These are phyloP conservation scores for Piezodorus guildinii DNA, from an alignment of 1,140 invertebrate genomes.

Conservation along the genomic window DNA sequence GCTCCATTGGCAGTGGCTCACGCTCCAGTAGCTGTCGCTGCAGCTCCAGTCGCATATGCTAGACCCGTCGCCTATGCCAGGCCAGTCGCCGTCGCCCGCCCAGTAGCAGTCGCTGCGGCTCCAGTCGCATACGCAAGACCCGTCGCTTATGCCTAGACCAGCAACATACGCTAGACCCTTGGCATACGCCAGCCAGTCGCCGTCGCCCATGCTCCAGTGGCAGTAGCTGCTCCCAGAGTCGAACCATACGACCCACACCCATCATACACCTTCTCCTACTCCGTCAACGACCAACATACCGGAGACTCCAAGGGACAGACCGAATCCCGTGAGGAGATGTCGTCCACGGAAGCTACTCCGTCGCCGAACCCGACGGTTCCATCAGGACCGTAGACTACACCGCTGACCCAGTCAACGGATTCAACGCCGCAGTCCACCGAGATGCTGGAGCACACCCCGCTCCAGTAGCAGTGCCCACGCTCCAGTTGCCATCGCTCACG, in stretches of 20 bases:
- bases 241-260: conserved; percentile 22
- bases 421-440: not conserved
- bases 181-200: not conserved
- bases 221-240: no score
- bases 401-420: conserved; percentile 1
- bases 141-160: no score
- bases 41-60: conserved; percentile 16
- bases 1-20: conserved; percentile 28
- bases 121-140: no score
- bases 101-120: no score
- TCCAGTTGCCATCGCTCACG: no score
- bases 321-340: conserved; percentile 5
- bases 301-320: conserved; percentile 13
- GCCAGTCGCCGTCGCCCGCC: no score
- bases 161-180: no score
- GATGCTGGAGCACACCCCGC: no score
- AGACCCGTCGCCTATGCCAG: not conserved
- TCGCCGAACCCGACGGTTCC: conserved; percentile 8
- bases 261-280: conserved; percentile 30
- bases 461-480: no score
- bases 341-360: conserved; percentile 9
- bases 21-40: conserved; percentile 2
- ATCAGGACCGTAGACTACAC: conserved; percentile 6
- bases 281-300: conserved; percentile 2
- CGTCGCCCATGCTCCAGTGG: no score